Base-by-base conservation (phyloP, 2,888 invertebrate species). In the Acanthacorydalis orientalis region DNA sequence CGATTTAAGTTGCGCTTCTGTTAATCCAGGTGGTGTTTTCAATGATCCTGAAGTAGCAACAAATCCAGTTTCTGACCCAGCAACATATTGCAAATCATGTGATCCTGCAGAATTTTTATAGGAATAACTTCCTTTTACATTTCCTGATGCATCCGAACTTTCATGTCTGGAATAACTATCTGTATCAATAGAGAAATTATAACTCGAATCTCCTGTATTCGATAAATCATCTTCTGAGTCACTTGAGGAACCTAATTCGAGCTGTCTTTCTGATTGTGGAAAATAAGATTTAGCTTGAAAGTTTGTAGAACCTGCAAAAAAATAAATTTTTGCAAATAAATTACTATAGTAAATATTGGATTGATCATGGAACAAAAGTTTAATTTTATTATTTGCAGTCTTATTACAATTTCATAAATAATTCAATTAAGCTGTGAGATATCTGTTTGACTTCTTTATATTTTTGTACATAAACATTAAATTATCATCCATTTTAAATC, bases 41-140 rank as follows among this genome's bases (percentile, higher is more conserved):
- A 58, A 50, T 46, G 54, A 55, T 43, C 55, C 56, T 11, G 54
- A 54, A 16, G 44, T 50, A 8, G 55, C 54, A 3, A 54, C 45
- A 45, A 54, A 57, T 11, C 57, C 57, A 7, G 50, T 57, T 9
- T 49, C 49, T 7, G 54, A 50, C 8, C 57, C 57, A 16, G 57
- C 56, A 11, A 52, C 50, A 47, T 54, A 57, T 32, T 37, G 44
- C 11, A 50, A 44, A 15, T 47, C 49, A 35, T 50, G 50, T 31
- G 39, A 33, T 14, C 50, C 51, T 32, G 47, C 51, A n/a, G 37
- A 39, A 33, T 48, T 51, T 23, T 45, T 48, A 33, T 49, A 52
- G 4, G 53, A 47, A 43, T 48, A 53, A 31, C 48, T 48, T n/a
- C 52, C 53, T 12, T 45, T 38, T 10, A 52, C 49, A 35, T 52